These are phyloP conservation scores for Drosophila sturtevanti DNA, from an alignment of 1,140 invertebrate genomes.

Conservation along the genomic window DNA sequence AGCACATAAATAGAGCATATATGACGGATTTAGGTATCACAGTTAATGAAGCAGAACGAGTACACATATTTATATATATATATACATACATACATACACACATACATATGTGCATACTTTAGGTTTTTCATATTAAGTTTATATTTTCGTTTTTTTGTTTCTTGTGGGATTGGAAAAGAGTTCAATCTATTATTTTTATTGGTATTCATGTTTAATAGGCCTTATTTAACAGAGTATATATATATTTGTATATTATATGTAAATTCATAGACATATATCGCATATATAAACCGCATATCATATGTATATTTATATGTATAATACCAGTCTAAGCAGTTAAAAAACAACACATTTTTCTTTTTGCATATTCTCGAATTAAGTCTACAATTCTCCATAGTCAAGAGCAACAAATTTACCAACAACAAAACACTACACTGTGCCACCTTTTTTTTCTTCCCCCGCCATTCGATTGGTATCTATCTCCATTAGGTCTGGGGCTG, in stretches of 20 bases:
- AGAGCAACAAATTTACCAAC: conserved; percentile 58
- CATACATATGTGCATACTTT: too few species aligned
- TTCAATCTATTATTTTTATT: background rate
- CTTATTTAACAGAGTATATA: conserved; percentile 69
- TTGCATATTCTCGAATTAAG: conserved; percentile 49
- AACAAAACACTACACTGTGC: conserved; percentile 60
- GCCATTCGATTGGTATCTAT: conserved; percentile 20
- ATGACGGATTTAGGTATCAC: too few species aligned
- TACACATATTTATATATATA: too few species aligned
- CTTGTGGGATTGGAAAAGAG: background rate
- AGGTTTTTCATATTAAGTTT: too few species aligned
- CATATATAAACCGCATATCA: conserved; percentile 48
- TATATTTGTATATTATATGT: conserved; percentile 53
- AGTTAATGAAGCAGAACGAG: too few species aligned
- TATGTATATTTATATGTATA: conserved; percentile 8
- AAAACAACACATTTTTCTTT: conserved; percentile 51
- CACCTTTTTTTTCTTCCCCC: background rate
- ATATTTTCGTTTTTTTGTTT: background rate
- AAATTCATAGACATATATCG: conserved; percentile 59
- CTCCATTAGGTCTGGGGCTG: conserved; percentile 91
- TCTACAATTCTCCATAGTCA: conserved; percentile 61
- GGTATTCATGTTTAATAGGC: conserved; percentile 63
- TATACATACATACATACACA: too few species aligned
- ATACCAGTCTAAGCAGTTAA: conserved; percentile 68
- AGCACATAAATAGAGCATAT: too few species aligned